phyloP scores from a whole-genome alignment of 2,888 invertebrate species.

The Euzetes globulus region DNA sequence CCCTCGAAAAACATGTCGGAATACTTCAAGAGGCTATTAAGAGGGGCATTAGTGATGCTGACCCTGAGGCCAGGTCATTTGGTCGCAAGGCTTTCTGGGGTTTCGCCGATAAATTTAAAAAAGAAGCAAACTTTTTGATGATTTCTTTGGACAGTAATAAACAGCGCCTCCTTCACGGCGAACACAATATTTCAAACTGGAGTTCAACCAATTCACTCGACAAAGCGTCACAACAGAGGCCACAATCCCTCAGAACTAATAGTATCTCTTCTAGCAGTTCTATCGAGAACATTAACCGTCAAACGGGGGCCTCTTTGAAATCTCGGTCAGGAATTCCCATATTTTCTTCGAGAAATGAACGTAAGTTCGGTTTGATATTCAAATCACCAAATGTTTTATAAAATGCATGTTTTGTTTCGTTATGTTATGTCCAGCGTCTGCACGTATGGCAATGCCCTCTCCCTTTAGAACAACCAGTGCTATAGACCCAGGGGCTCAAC shows the following conservation, averaged over 20 bases:
- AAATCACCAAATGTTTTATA: neutral
- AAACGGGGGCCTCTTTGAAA: neutral
- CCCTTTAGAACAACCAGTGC: constrained; percentile 73
- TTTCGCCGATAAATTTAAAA: constrained; percentile 81
- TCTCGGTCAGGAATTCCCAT: constrained; percentile 33
- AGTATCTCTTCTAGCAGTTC: constrained; percentile 41
- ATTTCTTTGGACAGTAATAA: constrained; percentile 70
- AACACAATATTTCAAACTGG: constrained; percentile 48
- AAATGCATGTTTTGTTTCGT: constrained; percentile 31
- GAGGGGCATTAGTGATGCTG: constrained; percentile 80
- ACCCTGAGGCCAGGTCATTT: constrained; percentile 73
- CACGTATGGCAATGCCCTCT: constrained; percentile 40
- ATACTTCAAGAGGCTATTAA: constrained; percentile 70
- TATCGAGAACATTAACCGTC: constrained; percentile 44
- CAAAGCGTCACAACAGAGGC: constrained; percentile 39
- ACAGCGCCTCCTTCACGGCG: constrained; percentile 60
- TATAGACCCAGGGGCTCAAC: constrained; percentile 83
- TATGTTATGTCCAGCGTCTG: constrained; percentile 17
- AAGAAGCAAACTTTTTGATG: constrained; percentile 75
- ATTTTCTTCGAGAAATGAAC: constrained; percentile 18
- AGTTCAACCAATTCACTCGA: constrained; percentile 49
- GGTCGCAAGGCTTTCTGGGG: constrained; percentile 81
- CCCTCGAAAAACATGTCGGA: constrained; percentile 70
- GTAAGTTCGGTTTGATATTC: too few species aligned
- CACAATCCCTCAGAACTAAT: constrained; percentile 27